Percentiles rank a stretch among this genome's conserved stretches.
Conservation (phyloP, 2,113 vertebrate species). For the Bos indicus region DNA sequence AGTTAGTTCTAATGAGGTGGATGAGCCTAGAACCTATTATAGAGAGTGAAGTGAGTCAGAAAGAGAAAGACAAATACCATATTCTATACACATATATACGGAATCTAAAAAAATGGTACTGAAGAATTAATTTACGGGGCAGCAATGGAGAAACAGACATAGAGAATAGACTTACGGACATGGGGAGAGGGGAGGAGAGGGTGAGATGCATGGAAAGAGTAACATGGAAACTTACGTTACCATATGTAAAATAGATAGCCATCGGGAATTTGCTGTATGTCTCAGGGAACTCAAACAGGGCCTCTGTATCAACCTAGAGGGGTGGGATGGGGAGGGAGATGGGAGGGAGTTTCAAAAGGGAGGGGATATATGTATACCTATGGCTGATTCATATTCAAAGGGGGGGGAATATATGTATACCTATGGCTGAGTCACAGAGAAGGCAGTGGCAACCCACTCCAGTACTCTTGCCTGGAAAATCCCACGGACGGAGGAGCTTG, state of each 20-base stretch:
- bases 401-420: background rate
- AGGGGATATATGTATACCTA: background rate
- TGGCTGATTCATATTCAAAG: background rate
- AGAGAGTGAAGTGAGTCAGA: background rate
- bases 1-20: background rate
- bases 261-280: rapidly evolving
- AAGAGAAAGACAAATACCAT: background rate
- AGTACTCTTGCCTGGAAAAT: background rate
- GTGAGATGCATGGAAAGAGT: background rate
- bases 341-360: background rate
- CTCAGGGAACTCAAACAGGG: background rate
- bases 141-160: background rate
- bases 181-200: background rate
- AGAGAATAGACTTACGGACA: background rate
- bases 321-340: background rate
- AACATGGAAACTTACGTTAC: background rate
- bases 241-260: background rate
- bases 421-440: background rate
- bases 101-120: background rate
- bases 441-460: background rate
- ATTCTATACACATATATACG: background rate
- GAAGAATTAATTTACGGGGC: background rate
- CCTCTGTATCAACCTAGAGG: background rate
- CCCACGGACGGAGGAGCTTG: no score
- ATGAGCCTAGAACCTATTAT: background rate